phyloP scores from a whole-genome alignment of 2,888 invertebrate genomes.

The Psococerastis gibbosa region DNA sequence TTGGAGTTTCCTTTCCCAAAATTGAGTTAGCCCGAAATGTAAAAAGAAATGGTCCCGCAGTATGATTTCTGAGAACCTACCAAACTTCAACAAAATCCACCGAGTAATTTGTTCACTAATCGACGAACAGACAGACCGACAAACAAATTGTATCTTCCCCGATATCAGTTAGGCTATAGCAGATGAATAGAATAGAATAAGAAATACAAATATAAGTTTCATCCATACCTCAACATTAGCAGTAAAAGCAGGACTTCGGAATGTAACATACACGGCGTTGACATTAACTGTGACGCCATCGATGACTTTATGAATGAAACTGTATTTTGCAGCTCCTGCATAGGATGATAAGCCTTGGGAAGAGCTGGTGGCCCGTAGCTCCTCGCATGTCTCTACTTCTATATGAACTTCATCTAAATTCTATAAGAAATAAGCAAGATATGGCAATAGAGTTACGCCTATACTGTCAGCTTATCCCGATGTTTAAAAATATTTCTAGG shows the following conservation, averaged over 20 bases:
- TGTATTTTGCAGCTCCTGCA: conserved; percentile 50
- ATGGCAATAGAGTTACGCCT: conserved; percentile 1
- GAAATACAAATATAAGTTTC: too few species aligned
- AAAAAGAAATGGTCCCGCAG: too few species aligned
- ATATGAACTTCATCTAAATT: conserved; percentile 85
- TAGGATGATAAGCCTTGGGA: conserved; percentile 34
- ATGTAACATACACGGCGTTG: conserved; percentile 84
- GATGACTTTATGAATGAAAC: conserved; percentile 82
- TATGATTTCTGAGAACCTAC: too few species aligned
- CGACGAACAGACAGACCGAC: too few species aligned
- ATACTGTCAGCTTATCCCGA: conserved; percentile 15
- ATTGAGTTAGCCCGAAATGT: too few species aligned
- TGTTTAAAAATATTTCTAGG: conserved; percentile 8
- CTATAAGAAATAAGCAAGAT: conserved; percentile 33
- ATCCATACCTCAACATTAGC: conserved; percentile 87
- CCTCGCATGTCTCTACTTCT: conserved; percentile 81
- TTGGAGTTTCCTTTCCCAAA: too few species aligned
- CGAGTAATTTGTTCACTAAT: too few species aligned
- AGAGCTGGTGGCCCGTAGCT: conserved; percentile 45
- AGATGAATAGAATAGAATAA: too few species aligned
- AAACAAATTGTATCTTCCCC: too few species aligned
- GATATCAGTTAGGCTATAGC: too few species aligned
- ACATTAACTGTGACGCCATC: conserved; percentile 94
- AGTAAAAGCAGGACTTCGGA: conserved; percentile 85
- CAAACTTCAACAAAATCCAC: too few species aligned